Evolutionary conservation across 1,140 invertebrate genomes (phyloP).

Genomic region (Eulimnadia texana): DNA sequence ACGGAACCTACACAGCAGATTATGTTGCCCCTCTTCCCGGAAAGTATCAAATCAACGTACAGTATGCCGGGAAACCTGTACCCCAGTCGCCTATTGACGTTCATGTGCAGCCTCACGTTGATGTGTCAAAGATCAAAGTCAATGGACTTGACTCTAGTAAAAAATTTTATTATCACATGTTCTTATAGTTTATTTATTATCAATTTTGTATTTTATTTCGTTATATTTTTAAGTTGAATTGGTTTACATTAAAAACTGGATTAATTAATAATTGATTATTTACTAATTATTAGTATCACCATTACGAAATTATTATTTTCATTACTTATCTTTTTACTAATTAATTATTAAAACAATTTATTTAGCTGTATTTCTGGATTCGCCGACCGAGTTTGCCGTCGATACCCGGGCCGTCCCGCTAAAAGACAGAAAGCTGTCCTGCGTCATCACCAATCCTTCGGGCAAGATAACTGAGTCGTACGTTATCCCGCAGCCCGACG

Average conservation of each 20-base stretch:
- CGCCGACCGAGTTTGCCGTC: conserved; percentile 67
- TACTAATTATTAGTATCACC: no score
- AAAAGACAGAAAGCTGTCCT: conserved; percentile 50
- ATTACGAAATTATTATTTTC: no score
- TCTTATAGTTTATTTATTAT: no score
- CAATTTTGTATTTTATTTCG: no score
- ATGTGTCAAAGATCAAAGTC: conserved; percentile 74
- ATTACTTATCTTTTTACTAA: no score
- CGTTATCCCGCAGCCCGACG: conserved; percentile 55
- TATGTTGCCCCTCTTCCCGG: conserved; percentile 53
- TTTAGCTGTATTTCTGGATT: conserved; percentile 62
- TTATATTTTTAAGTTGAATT: background rate
- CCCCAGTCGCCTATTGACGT: conserved; percentile 67
- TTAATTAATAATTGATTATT: no score
- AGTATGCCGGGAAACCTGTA: conserved; percentile 62
- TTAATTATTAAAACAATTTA: conserved; percentile 11
- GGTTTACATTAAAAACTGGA: background rate
- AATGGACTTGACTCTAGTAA: conserved; percentile 78
- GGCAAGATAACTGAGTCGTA: conserved; percentile 59
- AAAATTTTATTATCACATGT: conserved; percentile 30
- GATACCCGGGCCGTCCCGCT: conserved; percentile 53
- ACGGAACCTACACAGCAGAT: conserved; percentile 63
- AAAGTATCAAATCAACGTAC: conserved; percentile 51
- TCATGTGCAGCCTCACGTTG: conserved; percentile 58
- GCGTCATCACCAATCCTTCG: conserved; percentile 63